phyloP scores from a whole-genome alignment of 2,797 vertebrate genomes.

The Alfaro cultratus region DNA sequence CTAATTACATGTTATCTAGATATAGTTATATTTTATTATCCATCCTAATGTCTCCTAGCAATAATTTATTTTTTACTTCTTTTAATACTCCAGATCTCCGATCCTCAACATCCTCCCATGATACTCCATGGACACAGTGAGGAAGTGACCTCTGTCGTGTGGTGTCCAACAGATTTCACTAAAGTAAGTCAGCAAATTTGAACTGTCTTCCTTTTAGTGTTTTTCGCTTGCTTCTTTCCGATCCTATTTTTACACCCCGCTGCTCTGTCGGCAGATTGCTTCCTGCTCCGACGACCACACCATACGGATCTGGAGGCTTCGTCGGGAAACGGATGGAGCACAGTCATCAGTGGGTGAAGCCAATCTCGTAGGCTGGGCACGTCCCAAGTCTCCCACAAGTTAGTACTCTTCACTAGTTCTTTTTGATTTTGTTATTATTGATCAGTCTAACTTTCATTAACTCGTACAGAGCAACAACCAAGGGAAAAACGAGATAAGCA shows the following conservation, averaged over 20 bases:
- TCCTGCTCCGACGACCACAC: conserved; percentile 98
- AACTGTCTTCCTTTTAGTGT: background rate
- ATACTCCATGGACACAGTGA: conserved; percentile 91
- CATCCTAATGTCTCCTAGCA: background rate
- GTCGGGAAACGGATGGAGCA: conserved; percentile 62
- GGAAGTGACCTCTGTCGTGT: conserved; percentile 94
- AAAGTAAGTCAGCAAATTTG: conserved; percentile 82
- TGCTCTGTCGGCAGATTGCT: conserved; percentile 84
- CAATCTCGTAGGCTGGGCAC: conserved; percentile 86
- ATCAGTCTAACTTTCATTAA: background rate
- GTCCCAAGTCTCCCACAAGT: conserved; percentile 72
- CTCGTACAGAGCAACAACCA: background rate
- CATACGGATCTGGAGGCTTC: conserved; percentile 91
- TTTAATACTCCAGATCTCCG: conserved; percentile 83
- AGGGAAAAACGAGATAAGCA: background rate
- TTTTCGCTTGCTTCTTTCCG: conserved; percentile 18
- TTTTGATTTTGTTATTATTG: background rate
- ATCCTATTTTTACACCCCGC: conserved; percentile 27
- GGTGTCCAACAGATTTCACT: conserved; percentile 96
- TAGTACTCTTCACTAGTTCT: conserved; percentile 17
- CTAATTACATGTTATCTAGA: background rate
- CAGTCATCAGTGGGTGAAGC: conserved; percentile 72
- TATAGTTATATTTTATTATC: background rate
- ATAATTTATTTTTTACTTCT: background rate
- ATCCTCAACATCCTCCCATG: conserved; percentile 85